Base-by-base conservation (phyloP, 2,888 invertebrate genomes). In the Eledona agricola region DNA sequence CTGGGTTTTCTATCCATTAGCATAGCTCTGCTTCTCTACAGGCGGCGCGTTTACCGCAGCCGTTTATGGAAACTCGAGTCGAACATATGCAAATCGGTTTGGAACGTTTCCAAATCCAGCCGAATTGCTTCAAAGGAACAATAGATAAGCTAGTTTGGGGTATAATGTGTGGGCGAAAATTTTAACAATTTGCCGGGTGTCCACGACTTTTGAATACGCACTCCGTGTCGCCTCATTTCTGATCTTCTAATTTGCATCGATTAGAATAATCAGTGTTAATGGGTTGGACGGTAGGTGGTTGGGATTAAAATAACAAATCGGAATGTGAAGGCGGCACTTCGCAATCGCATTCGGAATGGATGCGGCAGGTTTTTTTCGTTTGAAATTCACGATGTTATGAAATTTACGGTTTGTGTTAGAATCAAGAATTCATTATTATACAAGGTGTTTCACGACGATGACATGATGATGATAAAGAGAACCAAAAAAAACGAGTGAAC, bases 1-100 rank as follows among this genome's bases (percentile, higher is more conserved):
- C 10, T 16, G 22, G 31, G 43, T 16, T 35, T 26, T 25, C 26
- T 34, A 46, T 35, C 45, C 34, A 46, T 46, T 46, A 46, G 46
- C 46, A 46, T 35, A 35, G 34, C n/a, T n/a, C n/a, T 42, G 26
- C 17, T 3, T 3, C 9, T 12, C 25, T 40, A 11, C 38, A 15
- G 37, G 17, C 26, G 40, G 40, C 40, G 38, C 43, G 23, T 17
- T 45, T 32, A 23, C 32, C 45, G 35, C 19, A 46, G 38, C 37
- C 37, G 49, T 31, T 38, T 38, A 49, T 31, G 38, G 47, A 20
- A 49, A 11, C 29, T 23, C 49, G 40, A 40, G 37, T 38, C 38
- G 31, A 49, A 49, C 49, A 31, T 16, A 31, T 37, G 32, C 40
- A 37, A 50, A 50, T 50, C 3, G 12, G 22, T 3, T 22, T 32